phyloP scores from a whole-genome alignment of 2,888 invertebrate genomes.

The Scaptomyza parva region DNA sequence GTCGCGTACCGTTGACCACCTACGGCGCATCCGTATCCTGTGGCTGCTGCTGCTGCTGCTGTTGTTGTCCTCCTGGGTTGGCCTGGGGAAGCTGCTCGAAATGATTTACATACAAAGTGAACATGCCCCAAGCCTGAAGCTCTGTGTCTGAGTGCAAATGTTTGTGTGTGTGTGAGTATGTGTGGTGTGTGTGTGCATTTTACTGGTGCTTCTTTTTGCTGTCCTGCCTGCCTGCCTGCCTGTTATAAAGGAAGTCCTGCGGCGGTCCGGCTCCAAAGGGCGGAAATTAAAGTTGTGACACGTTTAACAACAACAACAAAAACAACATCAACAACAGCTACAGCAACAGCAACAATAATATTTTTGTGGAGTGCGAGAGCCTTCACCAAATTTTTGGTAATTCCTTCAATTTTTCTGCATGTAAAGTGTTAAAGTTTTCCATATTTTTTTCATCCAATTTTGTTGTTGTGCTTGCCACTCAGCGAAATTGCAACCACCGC shows the following conservation, averaged over 20 bases:
- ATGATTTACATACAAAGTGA: conserved; percentile 80
- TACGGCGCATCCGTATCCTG: conserved; percentile 71
- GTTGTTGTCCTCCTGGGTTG: conserved; percentile 50
- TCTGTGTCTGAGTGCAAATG: conserved; percentile 24
- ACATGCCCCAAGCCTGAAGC: conserved; percentile 62
- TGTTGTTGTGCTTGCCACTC: conserved; percentile 43
- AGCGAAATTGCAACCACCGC: conserved; percentile 72
- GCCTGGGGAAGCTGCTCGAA: conserved; percentile 52
- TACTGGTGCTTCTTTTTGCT: conserved; percentile 43
- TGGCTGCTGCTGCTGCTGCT: conserved; percentile 55
- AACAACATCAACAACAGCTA: conserved; percentile 44
- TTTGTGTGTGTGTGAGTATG: conserved; percentile 10
- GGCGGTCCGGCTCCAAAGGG: conserved; percentile 55
- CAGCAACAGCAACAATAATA: conserved; percentile 28
- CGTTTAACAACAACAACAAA: conserved; percentile 56
- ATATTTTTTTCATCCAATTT: not conserved
- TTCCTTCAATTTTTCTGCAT: conserved; percentile 45
- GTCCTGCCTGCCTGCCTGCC: conserved; percentile 19
- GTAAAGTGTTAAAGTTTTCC: conserved; percentile 58
- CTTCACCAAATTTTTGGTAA: conserved; percentile 48
- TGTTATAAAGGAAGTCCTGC: conserved; percentile 54
- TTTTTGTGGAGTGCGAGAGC: conserved; percentile 44
- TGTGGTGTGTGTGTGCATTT: conserved; percentile 45
- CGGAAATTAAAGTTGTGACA: conserved; percentile 78
- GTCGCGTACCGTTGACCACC: conserved; percentile 78